Evolutionary conservation across 2,113 vertebrate species (phyloP), one percentile per base, ranked within the genome.

Genomic region (Scortum barcoo): DNA sequence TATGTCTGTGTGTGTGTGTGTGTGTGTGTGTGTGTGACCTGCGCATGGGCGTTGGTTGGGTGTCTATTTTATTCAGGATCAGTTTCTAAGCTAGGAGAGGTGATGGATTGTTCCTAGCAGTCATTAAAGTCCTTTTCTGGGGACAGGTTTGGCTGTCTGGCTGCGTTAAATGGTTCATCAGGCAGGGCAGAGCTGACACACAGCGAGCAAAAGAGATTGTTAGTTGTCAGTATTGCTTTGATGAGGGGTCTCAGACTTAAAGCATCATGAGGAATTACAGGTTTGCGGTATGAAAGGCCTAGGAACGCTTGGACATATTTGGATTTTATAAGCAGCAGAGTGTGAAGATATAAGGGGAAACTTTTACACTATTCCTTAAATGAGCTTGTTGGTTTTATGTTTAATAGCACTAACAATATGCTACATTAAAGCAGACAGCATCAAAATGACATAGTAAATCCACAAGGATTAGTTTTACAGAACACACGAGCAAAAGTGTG

Each of bases 151-250:
- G 38, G 50, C 81, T 90, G 87, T 91, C 85, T 72, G 42, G 73
- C 76, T 76, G 72, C 77, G 81, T 86, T 87, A 84, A 91, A 86
- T 72, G 75, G 65, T 86, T 91, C 89, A 81, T 82, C 83, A 84
- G 71, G 83, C 67, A 65, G 68, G 80, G 44, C 71, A 76, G 51
- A 68, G 68, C 68, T 84, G 81, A 83, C 79, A 67, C 44, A 36
- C 57, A 74, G 81, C 9, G 0, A 54, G 76, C 54, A 19, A 77
- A 78, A 88, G 58, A 77, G 83, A 89, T 78, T 75, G 79, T 78
- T 81, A 74, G 68, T 72, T 89, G 85, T 89, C 89, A 89, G 74
- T 48, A 20, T 84, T 71, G 58, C 77, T 88, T 88, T 88, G 81
- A 88, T 82, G 78, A 89, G 62, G 72, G 84, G 81, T 70, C 68